phyloP scores from a whole-genome alignment of 2,888 invertebrate species.

The Yponomeuta evonymella region DNA sequence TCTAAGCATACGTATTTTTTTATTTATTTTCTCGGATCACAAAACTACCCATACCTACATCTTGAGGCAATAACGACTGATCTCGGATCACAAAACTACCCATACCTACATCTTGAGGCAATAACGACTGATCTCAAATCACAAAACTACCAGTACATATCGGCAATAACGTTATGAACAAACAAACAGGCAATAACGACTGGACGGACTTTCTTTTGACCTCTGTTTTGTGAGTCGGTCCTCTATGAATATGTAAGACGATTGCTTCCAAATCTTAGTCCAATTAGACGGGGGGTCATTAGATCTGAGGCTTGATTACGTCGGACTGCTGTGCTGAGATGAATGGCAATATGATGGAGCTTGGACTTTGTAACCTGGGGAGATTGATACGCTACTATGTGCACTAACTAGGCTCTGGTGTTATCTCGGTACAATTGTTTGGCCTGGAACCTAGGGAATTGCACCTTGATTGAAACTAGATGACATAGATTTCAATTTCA shows the following conservation, averaged over 20 bases:
- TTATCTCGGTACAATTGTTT: background rate
- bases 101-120: no score
- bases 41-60: no score
- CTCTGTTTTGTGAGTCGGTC: slow-evolving; percentile 39
- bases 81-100: no score
- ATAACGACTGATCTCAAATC: no score
- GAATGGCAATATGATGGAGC: slow-evolving; percentile 27
- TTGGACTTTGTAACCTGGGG: background rate
- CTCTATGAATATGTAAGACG: slow-evolving; percentile 75
- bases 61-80: background rate
- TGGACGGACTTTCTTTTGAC: background rate
- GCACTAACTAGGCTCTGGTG: background rate
- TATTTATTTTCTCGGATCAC: no score
- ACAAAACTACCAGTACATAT: no score
- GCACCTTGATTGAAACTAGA: background rate
- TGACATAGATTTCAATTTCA: no score
- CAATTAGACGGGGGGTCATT: slow-evolving; percentile 67
- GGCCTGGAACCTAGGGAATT: no score
- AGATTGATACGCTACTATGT: background rate
- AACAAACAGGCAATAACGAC: no score
- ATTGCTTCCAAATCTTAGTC: slow-evolving; percentile 71
- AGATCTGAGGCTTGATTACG: slow-evolving; percentile 61
- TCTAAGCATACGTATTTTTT: no score
- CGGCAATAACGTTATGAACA: no score
- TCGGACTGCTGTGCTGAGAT: slow-evolving; percentile 39